Conservation (phyloP, 2,113 vertebrate genomes). For the Proteles cristata region DNA sequence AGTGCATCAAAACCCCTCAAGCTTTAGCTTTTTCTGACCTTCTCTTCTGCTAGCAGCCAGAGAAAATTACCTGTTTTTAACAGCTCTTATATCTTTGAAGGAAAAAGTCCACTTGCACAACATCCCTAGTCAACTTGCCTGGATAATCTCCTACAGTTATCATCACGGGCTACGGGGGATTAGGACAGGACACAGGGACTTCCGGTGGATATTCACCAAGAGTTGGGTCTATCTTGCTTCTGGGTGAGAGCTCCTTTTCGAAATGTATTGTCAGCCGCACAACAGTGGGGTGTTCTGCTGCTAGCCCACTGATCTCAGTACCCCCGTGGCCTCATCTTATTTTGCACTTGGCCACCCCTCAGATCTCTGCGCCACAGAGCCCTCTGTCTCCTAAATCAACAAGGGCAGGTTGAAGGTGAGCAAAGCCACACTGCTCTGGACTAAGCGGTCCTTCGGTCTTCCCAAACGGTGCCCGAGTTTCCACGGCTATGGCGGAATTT, state of each 20-base stretch:
- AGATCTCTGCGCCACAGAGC: neutral
- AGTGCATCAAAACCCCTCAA: rapidly evolving
- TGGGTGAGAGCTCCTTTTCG: neutral
- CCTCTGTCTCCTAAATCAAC: neutral
- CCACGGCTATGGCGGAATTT: neutral
- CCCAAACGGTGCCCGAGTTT: neutral
- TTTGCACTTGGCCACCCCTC: neutral
- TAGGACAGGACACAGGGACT: neutral
- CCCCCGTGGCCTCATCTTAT: too few species aligned
- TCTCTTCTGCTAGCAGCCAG: neutral
- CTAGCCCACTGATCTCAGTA: too few species aligned
- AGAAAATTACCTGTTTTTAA: neutral
- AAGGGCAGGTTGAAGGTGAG: neutral
- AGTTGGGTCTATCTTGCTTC: neutral
- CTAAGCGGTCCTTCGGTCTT: neutral
- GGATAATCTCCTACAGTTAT: neutral
- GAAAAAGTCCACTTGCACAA: neutral
- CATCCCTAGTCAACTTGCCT: neutral
- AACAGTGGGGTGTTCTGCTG: neutral
- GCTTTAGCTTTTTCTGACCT: neutral
- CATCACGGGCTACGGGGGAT: neutral
- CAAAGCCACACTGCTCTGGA: neutral
- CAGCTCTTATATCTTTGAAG: neutral
- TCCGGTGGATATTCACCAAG: neutral
- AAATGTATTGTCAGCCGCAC: neutral